Percentiles rank a stretch among this genome's conserved stretches.
These are phyloP conservation scores for Podarcis muralis DNA, from an alignment of 2,113 vertebrate genomes.

Conservation along the genomic window DNA sequence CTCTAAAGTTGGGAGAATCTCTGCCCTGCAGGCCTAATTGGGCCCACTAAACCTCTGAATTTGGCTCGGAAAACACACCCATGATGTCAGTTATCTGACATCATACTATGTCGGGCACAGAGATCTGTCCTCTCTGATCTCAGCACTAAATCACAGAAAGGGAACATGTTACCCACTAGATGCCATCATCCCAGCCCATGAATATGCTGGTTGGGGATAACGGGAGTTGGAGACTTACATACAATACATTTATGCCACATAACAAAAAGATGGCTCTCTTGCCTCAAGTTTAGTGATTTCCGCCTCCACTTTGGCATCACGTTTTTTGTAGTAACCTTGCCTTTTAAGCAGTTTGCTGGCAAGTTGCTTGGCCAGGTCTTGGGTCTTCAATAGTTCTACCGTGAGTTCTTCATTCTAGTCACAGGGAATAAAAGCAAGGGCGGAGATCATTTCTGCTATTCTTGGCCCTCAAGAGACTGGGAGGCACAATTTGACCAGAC, in stretches of 20 bases:
- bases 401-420: constrained; percentile 26
- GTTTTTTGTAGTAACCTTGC: constrained; percentile 7
- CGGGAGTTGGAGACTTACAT: too few relatives aligned
- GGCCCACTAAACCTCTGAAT: too few relatives aligned
- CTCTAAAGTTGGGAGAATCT: too few relatives aligned
- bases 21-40: too few relatives aligned
- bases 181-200: too few relatives aligned
- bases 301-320: constrained; percentile 3
- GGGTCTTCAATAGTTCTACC: constrained; percentile 8
- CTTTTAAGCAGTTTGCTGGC: constrained; percentile 9
- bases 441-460: constrained; percentile 7
- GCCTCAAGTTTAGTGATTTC: constrained; percentile 58
- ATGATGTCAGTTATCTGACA: too few relatives aligned
- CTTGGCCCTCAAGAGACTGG: background rate
- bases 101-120: too few relatives aligned
- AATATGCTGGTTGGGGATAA: too few relatives aligned
- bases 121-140: too few relatives aligned
- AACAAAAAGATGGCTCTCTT: background rate
- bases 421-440: constrained; percentile 15
- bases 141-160: too few relatives aligned
- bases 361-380: constrained; percentile 37
- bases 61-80: too few relatives aligned
- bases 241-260: background rate
- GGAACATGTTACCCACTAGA: too few relatives aligned
- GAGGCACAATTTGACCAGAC: background rate